A percentile compares a stretch with the other conserved stretches of the same genome.
Evolutionary conservation across 2,797 vertebrate species (phyloP).

Genomic region (Esox masquinongy): DNA sequence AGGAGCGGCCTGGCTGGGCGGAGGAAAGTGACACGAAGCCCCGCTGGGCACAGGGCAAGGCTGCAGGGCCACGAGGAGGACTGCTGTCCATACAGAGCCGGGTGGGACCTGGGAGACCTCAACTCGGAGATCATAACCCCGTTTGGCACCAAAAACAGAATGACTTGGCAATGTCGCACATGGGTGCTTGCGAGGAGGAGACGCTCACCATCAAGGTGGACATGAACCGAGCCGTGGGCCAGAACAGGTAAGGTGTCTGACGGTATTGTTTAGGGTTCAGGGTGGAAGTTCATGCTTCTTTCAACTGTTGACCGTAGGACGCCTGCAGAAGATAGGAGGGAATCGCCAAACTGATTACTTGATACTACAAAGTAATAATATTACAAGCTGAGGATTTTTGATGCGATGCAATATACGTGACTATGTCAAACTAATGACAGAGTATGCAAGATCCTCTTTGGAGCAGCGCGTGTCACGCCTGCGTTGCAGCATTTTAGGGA

Average conservation of each 20-base stretch:
- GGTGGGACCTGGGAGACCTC: slow-evolving; percentile 43
- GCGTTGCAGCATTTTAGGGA: slow-evolving; percentile 7
- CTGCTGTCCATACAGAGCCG: slow-evolving; percentile 5
- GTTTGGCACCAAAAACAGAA: slow-evolving; percentile 43
- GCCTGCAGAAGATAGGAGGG: not conserved
- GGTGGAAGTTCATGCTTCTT: slow-evolving; percentile 78
- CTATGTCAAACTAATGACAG: not conserved
- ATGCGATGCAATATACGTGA: not conserved
- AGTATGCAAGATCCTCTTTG: too few species aligned
- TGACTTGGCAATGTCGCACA: not conserved
- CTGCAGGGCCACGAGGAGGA: slow-evolving; percentile 12
- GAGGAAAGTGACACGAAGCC: slow-evolving; percentile 11
- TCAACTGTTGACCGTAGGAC: slow-evolving; percentile 15
- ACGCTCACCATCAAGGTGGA: slow-evolving; percentile 90
- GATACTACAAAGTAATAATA: not conserved
- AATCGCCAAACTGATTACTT: not conserved
- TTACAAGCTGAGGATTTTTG: not conserved
- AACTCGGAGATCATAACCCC: slow-evolving; percentile 16
- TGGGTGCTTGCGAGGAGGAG: slow-evolving; percentile 62
- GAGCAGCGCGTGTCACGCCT: not conserved
- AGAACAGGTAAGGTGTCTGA: slow-evolving; percentile 84
- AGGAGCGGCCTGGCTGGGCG: slow-evolving; percentile 40
- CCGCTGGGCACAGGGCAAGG: slow-evolving; percentile 34
- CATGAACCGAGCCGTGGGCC: slow-evolving; percentile 78
- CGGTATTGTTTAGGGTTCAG: slow-evolving; percentile 49